phyloP scores from a whole-genome alignment of 2,113 vertebrate genomes.

The Proterorhinus semilunaris region DNA sequence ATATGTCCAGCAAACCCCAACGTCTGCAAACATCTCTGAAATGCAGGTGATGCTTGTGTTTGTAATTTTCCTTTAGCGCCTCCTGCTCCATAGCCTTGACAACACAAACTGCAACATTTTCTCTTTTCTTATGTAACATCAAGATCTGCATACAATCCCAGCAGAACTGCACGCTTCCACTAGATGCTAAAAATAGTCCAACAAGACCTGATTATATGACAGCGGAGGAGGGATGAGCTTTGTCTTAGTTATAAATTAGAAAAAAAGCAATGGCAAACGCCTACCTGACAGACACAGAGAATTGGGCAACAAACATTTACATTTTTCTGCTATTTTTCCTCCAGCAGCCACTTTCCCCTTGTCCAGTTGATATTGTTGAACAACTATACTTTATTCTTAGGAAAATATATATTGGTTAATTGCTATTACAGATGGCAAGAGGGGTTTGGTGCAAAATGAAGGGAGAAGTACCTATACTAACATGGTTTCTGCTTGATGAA shows the following conservation, averaged over 20 bases:
- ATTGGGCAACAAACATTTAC: conserved; percentile 23
- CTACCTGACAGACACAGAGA: conserved; percentile 29
- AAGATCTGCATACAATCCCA: conserved; percentile 63
- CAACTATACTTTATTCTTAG: too few species aligned
- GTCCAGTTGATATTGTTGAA: too few species aligned
- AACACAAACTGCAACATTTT: conserved; percentile 38
- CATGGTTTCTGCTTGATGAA: neutral
- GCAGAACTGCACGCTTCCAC: conserved; percentile 58
- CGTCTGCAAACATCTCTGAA: too few species aligned
- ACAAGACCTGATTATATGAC: conserved; percentile 70
- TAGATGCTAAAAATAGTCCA: conserved; percentile 72
- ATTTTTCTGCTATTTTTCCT: too few species aligned
- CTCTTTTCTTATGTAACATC: conserved; percentile 66
- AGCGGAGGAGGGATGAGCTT: conserved; percentile 49
- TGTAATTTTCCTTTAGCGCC: conserved; percentile 5
- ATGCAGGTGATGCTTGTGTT: conserved; percentile 5
- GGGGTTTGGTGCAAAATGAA: too few species aligned
- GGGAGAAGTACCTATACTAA: neutral
- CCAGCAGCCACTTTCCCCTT: too few species aligned
- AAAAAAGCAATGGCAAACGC: conserved; percentile 38
- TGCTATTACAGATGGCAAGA: too few species aligned
- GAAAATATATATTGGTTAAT: neutral
- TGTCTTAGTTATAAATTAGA: conserved; percentile 44
- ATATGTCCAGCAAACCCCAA: too few species aligned
- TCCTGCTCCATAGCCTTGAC: conserved; percentile 13